Evolutionary conservation across 1,140 invertebrate genomes (phyloP).

Genomic region (Zaprionus taronus): DNA sequence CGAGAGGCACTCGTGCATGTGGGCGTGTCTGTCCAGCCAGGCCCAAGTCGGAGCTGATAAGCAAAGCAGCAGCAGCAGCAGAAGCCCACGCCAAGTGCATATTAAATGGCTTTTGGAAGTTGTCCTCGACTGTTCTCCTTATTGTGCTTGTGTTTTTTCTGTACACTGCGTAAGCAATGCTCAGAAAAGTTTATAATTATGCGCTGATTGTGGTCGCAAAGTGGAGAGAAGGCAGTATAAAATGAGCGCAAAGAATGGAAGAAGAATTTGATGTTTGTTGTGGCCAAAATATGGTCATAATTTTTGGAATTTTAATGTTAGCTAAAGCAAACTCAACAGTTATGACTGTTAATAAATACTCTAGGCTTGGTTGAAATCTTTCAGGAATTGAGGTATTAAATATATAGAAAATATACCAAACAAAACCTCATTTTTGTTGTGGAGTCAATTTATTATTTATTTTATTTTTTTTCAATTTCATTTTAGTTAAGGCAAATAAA

Average conservation of each 20-base stretch:
- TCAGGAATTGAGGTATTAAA: not conserved
- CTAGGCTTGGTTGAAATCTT: not conserved
- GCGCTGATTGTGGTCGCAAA: conserved; percentile 70
- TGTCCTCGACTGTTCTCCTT: conserved; percentile 28
- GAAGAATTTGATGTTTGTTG: conserved; percentile 40
- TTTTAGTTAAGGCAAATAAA: not conserved
- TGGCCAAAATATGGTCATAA: not conserved
- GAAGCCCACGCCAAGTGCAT: conserved; percentile 59
- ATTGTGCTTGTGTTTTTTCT: conserved; percentile 46
- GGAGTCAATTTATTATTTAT: not conserved
- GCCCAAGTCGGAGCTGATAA: conserved; percentile 21
- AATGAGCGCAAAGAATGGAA: not conserved
- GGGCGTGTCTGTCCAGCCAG: conserved; percentile 53
- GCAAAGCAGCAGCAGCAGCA: conserved; percentile 14
- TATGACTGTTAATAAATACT: not conserved
- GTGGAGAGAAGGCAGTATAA: conserved; percentile 7
- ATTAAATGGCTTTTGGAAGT: conserved; percentile 68
- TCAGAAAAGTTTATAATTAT: conserved; percentile 75
- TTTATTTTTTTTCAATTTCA: not conserved
- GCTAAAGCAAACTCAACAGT: not conserved
- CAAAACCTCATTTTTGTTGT: not conserved
- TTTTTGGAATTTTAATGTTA: not conserved
- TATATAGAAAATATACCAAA: not conserved
- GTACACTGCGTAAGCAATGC: conserved; percentile 57
- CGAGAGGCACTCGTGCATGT: conserved; percentile 65